These are phyloP conservation scores for Orchestes rusci DNA, from an alignment of 2,888 invertebrate species.

Conservation along the genomic window DNA sequence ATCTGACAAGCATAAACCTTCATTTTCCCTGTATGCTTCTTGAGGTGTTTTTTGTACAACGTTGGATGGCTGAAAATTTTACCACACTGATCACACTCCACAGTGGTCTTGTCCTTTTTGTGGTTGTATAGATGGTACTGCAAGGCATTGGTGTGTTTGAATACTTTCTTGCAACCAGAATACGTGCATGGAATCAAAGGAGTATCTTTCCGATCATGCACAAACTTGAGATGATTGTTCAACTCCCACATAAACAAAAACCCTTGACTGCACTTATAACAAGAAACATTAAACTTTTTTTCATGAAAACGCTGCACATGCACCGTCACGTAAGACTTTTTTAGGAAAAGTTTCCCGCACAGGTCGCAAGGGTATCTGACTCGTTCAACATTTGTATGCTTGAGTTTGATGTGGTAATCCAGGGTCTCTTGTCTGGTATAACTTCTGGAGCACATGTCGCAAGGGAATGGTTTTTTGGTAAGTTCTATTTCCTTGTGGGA, in stretches of 20 bases:
- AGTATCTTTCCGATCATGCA: conserved; percentile 8
- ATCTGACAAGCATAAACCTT: conserved; percentile 21
- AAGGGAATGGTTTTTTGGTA: too few relatives aligned
- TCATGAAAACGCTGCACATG: conserved; percentile 52
- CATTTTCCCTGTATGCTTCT: conserved; percentile 33
- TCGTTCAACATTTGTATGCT: conserved; percentile 6
- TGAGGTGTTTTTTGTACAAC: conserved; percentile 32
- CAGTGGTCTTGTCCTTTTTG: conserved; percentile 24
- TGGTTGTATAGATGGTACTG: conserved; percentile 32
- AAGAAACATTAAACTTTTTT: conserved; percentile 54
- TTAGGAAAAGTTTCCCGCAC: conserved; percentile 47
- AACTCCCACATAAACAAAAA: conserved; percentile 54
- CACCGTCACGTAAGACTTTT: conserved; percentile 49
- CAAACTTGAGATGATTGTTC: conserved; percentile 45
- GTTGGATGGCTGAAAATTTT: conserved; percentile 26
- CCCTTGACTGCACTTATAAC: conserved; percentile 53
- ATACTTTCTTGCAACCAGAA: conserved; percentile 22
- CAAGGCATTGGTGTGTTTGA: conserved; percentile 16
- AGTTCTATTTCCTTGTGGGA: conserved; percentile 10
- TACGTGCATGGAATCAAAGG: conserved; percentile 13
- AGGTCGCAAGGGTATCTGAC: conserved; percentile 16
- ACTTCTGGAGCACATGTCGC: conserved; percentile 8
- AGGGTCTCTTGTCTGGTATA: conserved; percentile 12
- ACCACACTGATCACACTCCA: conserved; percentile 24
- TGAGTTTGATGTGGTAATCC: conserved; percentile 4